Base-by-base conservation (phyloP, 2,797 vertebrate species). In the Yasuhikotakia modesta region DNA sequence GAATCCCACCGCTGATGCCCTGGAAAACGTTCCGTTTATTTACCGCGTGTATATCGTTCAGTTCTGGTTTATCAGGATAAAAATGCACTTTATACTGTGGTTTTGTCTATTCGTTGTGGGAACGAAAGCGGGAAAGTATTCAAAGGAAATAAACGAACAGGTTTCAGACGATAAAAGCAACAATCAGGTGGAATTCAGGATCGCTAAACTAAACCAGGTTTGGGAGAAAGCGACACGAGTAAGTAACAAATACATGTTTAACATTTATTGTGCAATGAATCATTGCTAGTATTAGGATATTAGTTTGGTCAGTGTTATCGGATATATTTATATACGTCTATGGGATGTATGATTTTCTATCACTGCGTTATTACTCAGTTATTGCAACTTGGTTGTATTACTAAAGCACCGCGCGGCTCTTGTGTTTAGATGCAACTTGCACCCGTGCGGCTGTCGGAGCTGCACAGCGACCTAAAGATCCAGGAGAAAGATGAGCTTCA, bases 211-310 rank as follows among this genome's bases (percentile, higher is more conserved):
- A 57, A 95, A 94, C 87, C 97, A 99, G 89, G 86, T 96, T 50
- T 99, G 97, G 97, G 95, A 96, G 87, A 99, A 99, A 87, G 96
- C 97, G 1, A 89, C 90, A 84, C 83, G 96, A 94, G 96, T 98
- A 89, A 89, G 96, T 89, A 64, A 48, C 19, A n/a, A 30, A 57
- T 43, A 0, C 39, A 46, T 4, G 17, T 3, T 13, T 22, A 7
- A 13, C 32, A 22, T 22, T 32, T 13, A 12, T 63, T 19, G 52
- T 55, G 8, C 5, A 60, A 27, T 16, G 52, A n/a, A 4, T 2
- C 13, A 65, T 21, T 4, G 14, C 21, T 21, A 22, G 14, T 16
- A 43, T 45, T 24, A 4, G 21, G 22, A 13, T 22, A 4, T 24
- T 13, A 2, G 12, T 22, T 52, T n/a, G 39, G 4, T 5, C 6